phyloP scores from a whole-genome alignment of 2,888 invertebrate species.

The Hemicrepidius hirtus region DNA sequence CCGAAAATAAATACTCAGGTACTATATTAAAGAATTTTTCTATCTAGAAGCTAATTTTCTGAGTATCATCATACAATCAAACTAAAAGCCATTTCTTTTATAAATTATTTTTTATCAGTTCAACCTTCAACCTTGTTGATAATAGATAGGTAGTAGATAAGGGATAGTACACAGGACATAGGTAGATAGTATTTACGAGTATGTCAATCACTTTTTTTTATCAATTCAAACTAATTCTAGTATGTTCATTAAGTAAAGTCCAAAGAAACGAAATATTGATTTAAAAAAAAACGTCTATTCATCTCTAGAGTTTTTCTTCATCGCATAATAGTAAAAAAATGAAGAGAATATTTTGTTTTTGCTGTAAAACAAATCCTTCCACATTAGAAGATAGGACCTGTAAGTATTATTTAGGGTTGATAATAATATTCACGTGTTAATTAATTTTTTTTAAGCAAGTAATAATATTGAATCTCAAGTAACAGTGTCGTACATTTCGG shows the following conservation, averaged over 20 bases:
- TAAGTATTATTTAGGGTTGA: conserved; percentile 6
- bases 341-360: conserved; percentile 41
- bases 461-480: conserved; percentile 14
- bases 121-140: conserved; percentile 35
- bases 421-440: neutral
- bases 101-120: conserved; percentile 13
- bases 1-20: too few species aligned
- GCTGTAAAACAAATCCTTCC: conserved; percentile 31
- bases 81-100: too few species aligned
- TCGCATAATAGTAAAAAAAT: neutral
- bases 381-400: conserved; percentile 12
- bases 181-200: neutral
- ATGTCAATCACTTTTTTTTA: conserved; percentile 39
- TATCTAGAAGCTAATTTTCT: too few species aligned
- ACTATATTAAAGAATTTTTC: too few species aligned
- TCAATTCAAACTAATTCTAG: conserved; percentile 22
- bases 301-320: neutral
- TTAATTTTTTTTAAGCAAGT: conserved; percentile 17
- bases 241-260: conserved; percentile 1
- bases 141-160: conserved; percentile 27
- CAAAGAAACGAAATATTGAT: neutral
- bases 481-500: neutral
- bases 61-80: too few species aligned
- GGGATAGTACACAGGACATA: neutral
- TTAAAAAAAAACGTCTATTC: too few species aligned